Evolutionary conservation across 2,888 invertebrate genomes (phyloP).

Genomic region (Encarsia formosa): DNA sequence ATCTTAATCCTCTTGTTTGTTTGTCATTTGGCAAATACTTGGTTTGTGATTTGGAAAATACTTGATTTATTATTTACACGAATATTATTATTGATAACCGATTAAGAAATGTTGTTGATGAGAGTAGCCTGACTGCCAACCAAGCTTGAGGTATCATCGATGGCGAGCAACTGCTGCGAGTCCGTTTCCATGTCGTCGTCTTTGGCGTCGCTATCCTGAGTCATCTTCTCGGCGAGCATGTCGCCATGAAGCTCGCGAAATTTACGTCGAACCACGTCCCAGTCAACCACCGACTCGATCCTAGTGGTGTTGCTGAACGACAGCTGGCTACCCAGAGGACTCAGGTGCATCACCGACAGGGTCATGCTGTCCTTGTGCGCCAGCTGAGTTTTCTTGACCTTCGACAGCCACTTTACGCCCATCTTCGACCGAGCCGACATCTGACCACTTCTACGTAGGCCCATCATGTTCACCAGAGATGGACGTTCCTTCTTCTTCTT

Average conservation of each 20-base stretch:
- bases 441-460: constrained; percentile 63
- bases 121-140: constrained; percentile 26
- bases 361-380: constrained; percentile 75
- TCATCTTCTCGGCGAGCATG: constrained; percentile 22
- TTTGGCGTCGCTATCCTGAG: constrained; percentile 51
- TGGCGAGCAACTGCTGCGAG: constrained; percentile 10
- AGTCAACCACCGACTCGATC: constrained; percentile 87
- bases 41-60: too few species aligned
- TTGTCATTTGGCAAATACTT: too few species aligned
- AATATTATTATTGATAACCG: not conserved
- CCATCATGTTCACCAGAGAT: constrained; percentile 79
- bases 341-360: constrained; percentile 74
- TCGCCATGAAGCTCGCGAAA: constrained; percentile 72
- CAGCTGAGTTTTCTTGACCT: constrained; percentile 80
- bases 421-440: constrained; percentile 81
- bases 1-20: too few species aligned
- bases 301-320: constrained; percentile 72
- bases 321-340: constrained; percentile 76
- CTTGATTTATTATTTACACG: too few species aligned
- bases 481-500: constrained; percentile 71
- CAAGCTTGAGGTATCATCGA: constrained; percentile 12
- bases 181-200: constrained; percentile 37
- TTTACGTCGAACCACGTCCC: constrained; percentile 86
- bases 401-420: constrained; percentile 83
- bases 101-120: constrained; percentile 12